Conservation (phyloP, 2,888 invertebrate genomes). For the Melolontha melolontha region DNA sequence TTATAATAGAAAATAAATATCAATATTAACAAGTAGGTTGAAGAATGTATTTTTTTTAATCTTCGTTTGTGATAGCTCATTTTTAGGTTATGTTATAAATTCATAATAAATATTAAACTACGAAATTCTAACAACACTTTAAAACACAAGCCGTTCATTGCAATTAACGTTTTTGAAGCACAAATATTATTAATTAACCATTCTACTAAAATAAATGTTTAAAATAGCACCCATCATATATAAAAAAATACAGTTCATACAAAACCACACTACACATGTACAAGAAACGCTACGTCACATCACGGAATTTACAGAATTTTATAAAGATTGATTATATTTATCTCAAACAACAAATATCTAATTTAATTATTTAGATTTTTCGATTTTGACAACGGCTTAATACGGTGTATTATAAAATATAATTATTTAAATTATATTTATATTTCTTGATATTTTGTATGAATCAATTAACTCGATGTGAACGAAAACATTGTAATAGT, state of each 20-base stretch:
- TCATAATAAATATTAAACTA: conserved; percentile 3
- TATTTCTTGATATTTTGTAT: too few species aligned
- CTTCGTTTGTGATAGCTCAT: conserved; percentile 42
- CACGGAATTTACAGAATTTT: too few species aligned
- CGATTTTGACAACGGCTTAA: too few species aligned
- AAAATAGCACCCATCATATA: conserved; percentile 34
- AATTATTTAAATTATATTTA: too few species aligned
- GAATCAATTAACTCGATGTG: too few species aligned
- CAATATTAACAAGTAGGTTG: conserved; percentile 34
- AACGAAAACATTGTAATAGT: too few species aligned
- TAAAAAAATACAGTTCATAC: conserved; percentile 21
- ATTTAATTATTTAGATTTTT: too few species aligned
- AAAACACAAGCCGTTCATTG: background rate
- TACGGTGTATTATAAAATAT: too few species aligned
- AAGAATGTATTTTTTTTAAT: conserved; percentile 39
- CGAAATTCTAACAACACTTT: background rate
- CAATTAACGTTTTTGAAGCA: conserved; percentile 7
- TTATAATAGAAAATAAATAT: conserved; percentile 30
- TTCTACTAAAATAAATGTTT: conserved; percentile 10
- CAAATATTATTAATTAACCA: conserved; percentile 2
- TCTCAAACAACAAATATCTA: too few species aligned
- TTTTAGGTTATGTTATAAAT: conserved; percentile 40
- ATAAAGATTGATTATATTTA: too few species aligned
- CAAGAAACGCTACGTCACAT: too few species aligned
- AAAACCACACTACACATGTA: too few species aligned